A percentile compares a stretch with the other conserved stretches of the same genome.
Evolutionary conservation across 2,113 vertebrate genomes (phyloP).

Genomic region (Tachycineta bicolor): DNA sequence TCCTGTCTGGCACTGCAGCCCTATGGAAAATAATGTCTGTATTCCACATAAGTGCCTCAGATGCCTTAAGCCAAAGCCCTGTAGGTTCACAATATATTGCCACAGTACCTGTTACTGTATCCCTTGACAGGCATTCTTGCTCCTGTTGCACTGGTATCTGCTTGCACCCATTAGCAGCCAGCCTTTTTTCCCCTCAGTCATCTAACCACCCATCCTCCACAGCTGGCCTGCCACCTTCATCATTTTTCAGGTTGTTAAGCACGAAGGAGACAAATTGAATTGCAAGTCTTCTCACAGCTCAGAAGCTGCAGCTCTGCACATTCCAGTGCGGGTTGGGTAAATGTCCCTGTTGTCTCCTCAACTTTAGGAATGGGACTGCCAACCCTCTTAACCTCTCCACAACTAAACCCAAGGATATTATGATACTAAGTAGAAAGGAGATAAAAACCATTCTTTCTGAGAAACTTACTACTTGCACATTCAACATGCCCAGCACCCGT

Average conservation of each 20-base stretch:
- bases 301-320: background rate
- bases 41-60: background rate
- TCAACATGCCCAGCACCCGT: background rate
- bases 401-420: background rate
- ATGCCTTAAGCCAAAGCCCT: background rate
- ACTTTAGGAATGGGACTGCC: background rate
- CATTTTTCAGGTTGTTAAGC: background rate
- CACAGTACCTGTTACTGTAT: background rate
- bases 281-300: background rate
- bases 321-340: background rate
- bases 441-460: background rate
- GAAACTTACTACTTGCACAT: accelerated
- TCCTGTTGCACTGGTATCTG: background rate
- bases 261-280: background rate
- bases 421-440: background rate
- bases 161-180: background rate
- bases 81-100: background rate
- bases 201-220: background rate
- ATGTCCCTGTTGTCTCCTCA: background rate
- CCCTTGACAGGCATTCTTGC: background rate
- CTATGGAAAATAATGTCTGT: background rate
- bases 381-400: background rate
- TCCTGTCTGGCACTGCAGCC: background rate
- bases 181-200: background rate
- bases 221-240: background rate